These are phyloP conservation scores for Prionailurus viverrinus DNA, from an alignment of 2,113 vertebrate species.

Conservation along the genomic window DNA sequence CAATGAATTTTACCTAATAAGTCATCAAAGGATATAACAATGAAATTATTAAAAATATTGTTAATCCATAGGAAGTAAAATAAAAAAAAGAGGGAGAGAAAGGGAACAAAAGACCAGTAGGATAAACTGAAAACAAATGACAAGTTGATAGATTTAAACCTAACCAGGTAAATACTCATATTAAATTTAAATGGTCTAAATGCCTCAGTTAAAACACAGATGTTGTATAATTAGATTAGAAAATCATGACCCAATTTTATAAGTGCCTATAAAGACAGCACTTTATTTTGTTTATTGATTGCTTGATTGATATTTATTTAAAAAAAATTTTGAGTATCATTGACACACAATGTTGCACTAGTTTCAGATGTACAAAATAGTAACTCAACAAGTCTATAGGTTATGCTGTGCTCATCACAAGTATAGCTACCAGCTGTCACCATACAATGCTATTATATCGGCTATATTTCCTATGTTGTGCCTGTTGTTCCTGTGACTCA, in stretches of 20 bases:
- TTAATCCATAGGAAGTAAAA: neutral
- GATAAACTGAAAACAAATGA: neutral
- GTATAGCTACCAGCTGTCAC: neutral
- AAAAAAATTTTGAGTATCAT: neutral
- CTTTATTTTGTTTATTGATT: neutral
- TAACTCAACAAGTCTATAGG: neutral
- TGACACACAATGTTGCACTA: neutral
- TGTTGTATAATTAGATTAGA: neutral
- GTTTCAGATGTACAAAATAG: neutral
- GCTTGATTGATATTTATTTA: neutral
- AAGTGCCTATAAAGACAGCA: neutral
- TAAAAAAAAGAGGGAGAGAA: neutral
- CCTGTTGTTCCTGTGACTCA: neutral
- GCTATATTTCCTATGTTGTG: neutral
- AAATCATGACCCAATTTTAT: neutral
- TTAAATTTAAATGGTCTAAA: neutral
- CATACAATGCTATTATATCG: neutral
- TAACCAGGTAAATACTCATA: neutral
- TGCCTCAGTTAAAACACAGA: slow-evolving; percentile 29
- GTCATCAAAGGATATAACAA: neutral
- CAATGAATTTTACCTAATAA: neutral
- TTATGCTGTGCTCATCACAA: neutral
- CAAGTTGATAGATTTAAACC: neutral
- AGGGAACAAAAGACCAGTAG: neutral
- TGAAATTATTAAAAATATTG: neutral